Evolutionary conservation across 2,888 invertebrate genomes (phyloP).

Genomic region (Carcina quercana): DNA sequence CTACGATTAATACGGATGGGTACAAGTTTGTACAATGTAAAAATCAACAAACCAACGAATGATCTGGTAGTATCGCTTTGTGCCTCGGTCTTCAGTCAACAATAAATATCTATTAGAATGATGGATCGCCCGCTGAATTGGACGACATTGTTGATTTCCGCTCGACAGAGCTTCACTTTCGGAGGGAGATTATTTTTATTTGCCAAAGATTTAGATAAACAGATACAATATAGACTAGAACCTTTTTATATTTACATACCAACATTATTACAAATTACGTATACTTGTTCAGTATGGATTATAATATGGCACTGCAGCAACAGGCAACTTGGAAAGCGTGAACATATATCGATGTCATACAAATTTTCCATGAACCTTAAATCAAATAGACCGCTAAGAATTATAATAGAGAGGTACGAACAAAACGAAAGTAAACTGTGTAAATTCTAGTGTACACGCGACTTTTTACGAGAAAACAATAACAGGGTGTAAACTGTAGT

Average conservation of each 20-base stretch:
- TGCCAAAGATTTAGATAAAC: too few species aligned
- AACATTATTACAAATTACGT: too few species aligned
- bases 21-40: background rate
- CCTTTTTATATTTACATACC: too few species aligned
- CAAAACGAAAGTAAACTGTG: too few species aligned
- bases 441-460: background rate
- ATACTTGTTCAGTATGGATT: too few species aligned
- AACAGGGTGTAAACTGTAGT: conserved; percentile 5
- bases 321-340: too few species aligned
- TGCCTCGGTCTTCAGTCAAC: conserved; percentile 18
- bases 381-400: too few species aligned
- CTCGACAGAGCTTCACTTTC: conserved; percentile 12
- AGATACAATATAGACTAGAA: too few species aligned
- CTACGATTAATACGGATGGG: too few species aligned
- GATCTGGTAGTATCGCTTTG: conserved; percentile 3
- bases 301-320: too few species aligned
- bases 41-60: conserved; percentile 3
- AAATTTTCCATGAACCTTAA: background rate
- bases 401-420: too few species aligned
- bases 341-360: background rate
- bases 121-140: conserved; percentile 35
- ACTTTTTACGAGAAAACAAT: conserved; percentile 1
- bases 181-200: conserved; percentile 1
- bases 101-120: conserved; percentile 46
- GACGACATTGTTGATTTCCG: conserved; percentile 37